Evolutionary conservation across 2,113 vertebrate species (phyloP), one percentile per base, ranked within the genome.

Genomic region (Eulacestoma nigropectus): DNA sequence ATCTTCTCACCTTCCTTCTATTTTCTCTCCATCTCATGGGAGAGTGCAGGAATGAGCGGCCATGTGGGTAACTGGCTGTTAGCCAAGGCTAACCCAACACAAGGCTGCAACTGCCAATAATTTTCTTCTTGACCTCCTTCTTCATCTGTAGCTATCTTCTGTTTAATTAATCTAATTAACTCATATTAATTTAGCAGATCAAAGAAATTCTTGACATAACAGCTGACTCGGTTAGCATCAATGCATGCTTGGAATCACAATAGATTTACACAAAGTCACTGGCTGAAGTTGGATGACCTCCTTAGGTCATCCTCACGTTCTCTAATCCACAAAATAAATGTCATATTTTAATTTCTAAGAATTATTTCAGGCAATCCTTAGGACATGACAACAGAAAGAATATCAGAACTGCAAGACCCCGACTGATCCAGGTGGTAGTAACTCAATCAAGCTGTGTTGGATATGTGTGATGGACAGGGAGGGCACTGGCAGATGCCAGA

Each of bases 131-230:
- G 42, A 87, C 63, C 42, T 89, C 73, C n/a, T 91, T 68, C 75
- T 92, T 85, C 35, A 80, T 63, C 42, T 80, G 49, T 39, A 75
- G 83, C 50, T 93, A 83, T 83, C 47, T 91, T 87, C 73, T 64
- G 7, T 84, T 88, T 83, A 93, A 94, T 89, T 91, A 77, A 76
- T 65, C 49, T 80, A 90, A 93, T 84, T 75, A 94, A 89, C 44
- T 39, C 53, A 32, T 56, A 94, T 72, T 82, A 75, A 89, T 84
- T 89, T 82, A 91, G 57, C 29, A 91, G 57, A 82, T 83, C 41
- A 83, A 80, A 93, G 39, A 87, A 68, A 80, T 80, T 69, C 63
- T 41, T 82, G 57, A 78, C 20, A 39, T 67, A 78, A 76, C 59
- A 91, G 60, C 50, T 57, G 81, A 87, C 30, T 89, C 33, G 4